Percentiles rank a stretch among this genome's conserved stretches.
Evolutionary conservation across 2,797 vertebrate species (phyloP).

Genomic region (Mormyrops attenuatus): DNA sequence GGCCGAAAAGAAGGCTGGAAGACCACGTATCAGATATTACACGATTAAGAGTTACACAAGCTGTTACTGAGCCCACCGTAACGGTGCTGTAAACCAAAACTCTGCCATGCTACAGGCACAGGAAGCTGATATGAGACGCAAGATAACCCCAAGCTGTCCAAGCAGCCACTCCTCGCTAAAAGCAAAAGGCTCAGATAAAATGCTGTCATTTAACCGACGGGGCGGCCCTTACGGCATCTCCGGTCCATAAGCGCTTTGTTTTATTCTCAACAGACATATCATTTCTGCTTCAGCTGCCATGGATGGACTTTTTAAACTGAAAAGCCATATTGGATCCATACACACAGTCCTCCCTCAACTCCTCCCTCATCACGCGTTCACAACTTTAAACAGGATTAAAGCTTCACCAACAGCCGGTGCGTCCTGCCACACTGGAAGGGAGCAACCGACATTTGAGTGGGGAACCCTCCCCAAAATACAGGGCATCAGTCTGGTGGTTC

Average conservation of each 20-base stretch:
- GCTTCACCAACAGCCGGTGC: not conserved
- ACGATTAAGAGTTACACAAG: conserved; percentile 20
- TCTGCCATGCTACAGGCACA: not conserved
- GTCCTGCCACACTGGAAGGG: not conserved
- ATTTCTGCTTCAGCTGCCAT: not conserved
- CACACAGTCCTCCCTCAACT: not conserved
- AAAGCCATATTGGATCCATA: not conserved
- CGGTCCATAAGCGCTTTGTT: not conserved
- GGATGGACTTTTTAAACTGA: not conserved
- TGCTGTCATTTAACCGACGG: not conserved
- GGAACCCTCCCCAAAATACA: not conserved
- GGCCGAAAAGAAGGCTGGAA: not conserved
- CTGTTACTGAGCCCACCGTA: not conserved
- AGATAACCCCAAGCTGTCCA: not conserved
- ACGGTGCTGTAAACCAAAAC: conserved; percentile 15
- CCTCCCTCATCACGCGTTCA: not conserved
- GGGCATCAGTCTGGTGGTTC: conserved; percentile 7
- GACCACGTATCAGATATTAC: conserved; percentile 23
- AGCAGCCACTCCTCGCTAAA: not conserved
- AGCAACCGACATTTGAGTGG: not conserved
- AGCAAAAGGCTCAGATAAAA: not conserved
- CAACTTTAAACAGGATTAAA: not conserved
- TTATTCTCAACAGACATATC: not conserved
- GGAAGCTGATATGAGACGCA: not conserved
- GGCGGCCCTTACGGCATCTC: not conserved